phyloP scores from a whole-genome alignment of 1,140 invertebrate genomes.

The Teleogryllus occipitalis region DNA sequence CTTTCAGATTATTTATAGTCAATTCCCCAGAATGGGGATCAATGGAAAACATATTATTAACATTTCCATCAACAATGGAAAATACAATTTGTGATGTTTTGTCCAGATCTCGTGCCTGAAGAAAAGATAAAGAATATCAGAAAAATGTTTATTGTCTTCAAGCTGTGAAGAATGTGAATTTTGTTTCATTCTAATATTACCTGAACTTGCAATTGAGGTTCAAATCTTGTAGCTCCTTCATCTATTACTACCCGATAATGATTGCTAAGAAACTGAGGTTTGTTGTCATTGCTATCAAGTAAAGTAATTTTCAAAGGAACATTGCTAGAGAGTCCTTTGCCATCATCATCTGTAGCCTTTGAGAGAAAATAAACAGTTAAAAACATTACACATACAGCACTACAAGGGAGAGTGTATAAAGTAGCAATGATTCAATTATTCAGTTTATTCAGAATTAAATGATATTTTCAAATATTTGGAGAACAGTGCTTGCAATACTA shows the following conservation, averaged over 20 bases:
- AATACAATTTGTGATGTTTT: slow-evolving; percentile 72
- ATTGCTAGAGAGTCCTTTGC: slow-evolving; percentile 62
- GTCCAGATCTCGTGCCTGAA: slow-evolving; percentile 69
- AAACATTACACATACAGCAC: too few species aligned
- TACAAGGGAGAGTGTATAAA: too few species aligned
- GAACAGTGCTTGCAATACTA: too few species aligned
- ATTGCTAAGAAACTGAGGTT: slow-evolving; percentile 62
- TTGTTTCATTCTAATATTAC: slow-evolving; percentile 19
- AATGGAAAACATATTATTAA: slow-evolving; percentile 55
- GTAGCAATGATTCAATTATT: too few species aligned
- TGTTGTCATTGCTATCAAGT: slow-evolving; percentile 78
- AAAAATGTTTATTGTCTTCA: neutral
- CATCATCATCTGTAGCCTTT: slow-evolving; percentile 76
- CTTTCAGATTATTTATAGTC: slow-evolving; percentile 48
- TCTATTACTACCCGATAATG: slow-evolving; percentile 72
- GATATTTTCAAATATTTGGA: too few species aligned
- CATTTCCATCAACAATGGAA: slow-evolving; percentile 56
- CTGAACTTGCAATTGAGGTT: slow-evolving; percentile 45
- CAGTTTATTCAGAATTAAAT: too few species aligned
- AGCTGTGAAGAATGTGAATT: neutral
- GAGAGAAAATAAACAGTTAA: slow-evolving; percentile 19
- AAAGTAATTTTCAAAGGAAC: slow-evolving; percentile 71
- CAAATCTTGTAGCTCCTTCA: slow-evolving; percentile 73
- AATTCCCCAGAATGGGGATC: slow-evolving; percentile 61
- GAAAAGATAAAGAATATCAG: slow-evolving; percentile 30